Evolutionary conservation across 2,797 vertebrate species (phyloP).

Genomic region (Vespertilio murinus): DNA sequence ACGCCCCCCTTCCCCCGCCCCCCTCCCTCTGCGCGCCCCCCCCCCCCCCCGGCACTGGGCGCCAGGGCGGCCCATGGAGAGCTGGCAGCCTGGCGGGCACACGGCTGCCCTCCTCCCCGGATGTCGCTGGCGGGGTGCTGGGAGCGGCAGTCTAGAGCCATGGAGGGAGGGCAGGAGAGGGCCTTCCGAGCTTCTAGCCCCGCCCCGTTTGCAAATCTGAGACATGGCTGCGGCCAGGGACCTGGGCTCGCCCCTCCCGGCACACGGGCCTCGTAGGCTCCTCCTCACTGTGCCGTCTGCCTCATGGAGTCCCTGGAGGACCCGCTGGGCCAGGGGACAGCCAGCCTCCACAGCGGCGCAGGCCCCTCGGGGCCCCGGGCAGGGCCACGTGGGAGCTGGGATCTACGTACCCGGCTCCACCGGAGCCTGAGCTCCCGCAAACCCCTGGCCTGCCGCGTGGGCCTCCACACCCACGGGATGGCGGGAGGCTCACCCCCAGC

Average conservation of each 20-base stretch:
- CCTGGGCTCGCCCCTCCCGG: neutral
- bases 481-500: too few relatives aligned
- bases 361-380: too few relatives aligned
- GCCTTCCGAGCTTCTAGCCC: too few relatives aligned
- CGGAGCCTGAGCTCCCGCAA: neutral
- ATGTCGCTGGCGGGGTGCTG: too few relatives aligned
- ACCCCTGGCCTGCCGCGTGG: neutral
- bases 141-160: too few relatives aligned
- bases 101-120: too few relatives aligned
- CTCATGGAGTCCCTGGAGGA: neutral
- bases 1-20: too few relatives aligned
- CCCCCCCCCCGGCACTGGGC: too few relatives aligned
- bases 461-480: neutral
- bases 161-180: neutral
- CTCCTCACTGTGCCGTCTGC: rapidly evolving
- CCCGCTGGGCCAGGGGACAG: rapidly evolving
- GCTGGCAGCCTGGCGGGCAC: too few relatives aligned
- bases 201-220: neutral
- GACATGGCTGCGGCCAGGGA: rapidly evolving
- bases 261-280: neutral
- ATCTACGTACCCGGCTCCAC: neutral
- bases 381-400: neutral
- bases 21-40: too few relatives aligned
- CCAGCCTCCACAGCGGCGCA: neutral
- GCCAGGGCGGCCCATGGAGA: neutral